Percentiles rank a stretch among this genome's conserved stretches.
These are phyloP conservation scores for Cosmia trapezina DNA, from an alignment of 2,888 invertebrate species.

Conservation along the genomic window DNA sequence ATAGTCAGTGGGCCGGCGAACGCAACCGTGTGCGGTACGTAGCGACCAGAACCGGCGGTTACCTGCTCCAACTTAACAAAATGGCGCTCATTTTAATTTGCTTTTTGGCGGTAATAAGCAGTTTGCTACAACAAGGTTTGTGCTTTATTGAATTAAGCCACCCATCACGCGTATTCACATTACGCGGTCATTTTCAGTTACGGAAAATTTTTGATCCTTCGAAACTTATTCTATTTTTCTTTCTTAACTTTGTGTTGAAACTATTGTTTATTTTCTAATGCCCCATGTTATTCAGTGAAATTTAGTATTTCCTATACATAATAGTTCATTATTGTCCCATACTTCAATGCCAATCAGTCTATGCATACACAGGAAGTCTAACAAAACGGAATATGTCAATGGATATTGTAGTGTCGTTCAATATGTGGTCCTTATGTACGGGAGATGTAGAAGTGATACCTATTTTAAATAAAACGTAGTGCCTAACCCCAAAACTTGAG, in stretches of 20 bases:
- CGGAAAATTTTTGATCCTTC: background rate
- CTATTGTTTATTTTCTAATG: background rate
- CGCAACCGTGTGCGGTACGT: slow-evolving; percentile 73
- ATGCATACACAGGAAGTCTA: slow-evolving; percentile 13
- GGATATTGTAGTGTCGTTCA: slow-evolving; percentile 5
- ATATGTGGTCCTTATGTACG: slow-evolving; percentile 1
- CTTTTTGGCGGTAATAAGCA: slow-evolving; percentile 86
- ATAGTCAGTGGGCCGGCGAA: slow-evolving; percentile 61
- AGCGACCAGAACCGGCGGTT: slow-evolving; percentile 74
- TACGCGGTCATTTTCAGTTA: slow-evolving; percentile 10
- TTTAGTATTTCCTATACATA: background rate
- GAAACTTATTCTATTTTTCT: slow-evolving; percentile 10
- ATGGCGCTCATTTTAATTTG: slow-evolving; percentile 80
- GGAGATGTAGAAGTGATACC: background rate
- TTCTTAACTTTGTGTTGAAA: background rate
- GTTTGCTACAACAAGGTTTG: slow-evolving; percentile 88
- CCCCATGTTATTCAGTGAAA: background rate
- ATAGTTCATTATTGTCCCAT: background rate
- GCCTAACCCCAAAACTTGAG: background rate
- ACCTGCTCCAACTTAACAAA: slow-evolving; percentile 66
- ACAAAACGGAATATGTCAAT: slow-evolving; percentile 10
- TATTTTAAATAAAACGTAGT: background rate
- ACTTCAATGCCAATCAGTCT: slow-evolving; percentile 1
- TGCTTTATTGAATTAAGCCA: slow-evolving; percentile 63
- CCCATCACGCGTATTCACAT: background rate